Conservation (phyloP, 2,888 invertebrate genomes). For the Watsonalla binaria region DNA sequence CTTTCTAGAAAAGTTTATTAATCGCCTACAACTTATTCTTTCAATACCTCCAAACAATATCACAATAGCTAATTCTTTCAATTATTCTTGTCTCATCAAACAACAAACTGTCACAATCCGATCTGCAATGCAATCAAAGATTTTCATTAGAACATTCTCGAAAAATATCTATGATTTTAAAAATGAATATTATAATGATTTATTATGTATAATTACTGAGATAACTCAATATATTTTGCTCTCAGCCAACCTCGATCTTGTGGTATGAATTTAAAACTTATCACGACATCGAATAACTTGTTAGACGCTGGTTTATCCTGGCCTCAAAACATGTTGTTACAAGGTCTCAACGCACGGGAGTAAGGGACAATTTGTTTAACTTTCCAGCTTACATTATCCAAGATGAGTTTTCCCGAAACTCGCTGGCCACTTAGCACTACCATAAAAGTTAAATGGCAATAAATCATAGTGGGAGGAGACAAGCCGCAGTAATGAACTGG, state of each 20-base stretch:
- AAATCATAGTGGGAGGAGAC: slow-evolving; percentile 62
- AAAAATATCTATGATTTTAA: too few species aligned
- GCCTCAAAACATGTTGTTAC: slow-evolving; percentile 9
- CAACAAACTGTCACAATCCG: too few species aligned
- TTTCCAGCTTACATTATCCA: slow-evolving; percentile 64
- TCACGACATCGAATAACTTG: slow-evolving; percentile 1
- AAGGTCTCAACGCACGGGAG: slow-evolving; percentile 23
- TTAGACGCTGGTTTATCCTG: slow-evolving; percentile 10
- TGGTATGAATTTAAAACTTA: slow-evolving; percentile 1
- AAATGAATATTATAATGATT: too few species aligned
- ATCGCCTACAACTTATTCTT: too few species aligned
- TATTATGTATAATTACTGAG: too few species aligned
- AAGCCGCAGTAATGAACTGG: slow-evolving; percentile 52
- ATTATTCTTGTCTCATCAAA: too few species aligned
- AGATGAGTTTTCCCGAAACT: slow-evolving; percentile 62
- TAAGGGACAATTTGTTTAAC: slow-evolving; percentile 59
- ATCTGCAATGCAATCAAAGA: too few species aligned
- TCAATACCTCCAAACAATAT: too few species aligned
- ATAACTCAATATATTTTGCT: too few species aligned
- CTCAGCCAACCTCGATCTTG: neutral
- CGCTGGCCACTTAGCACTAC: slow-evolving; percentile 64
- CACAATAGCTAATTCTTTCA: too few species aligned
- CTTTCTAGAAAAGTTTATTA: too few species aligned
- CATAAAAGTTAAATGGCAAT: slow-evolving; percentile 74
- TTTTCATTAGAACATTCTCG: too few species aligned